Evolutionary conservation across 2,113 vertebrate genomes (phyloP), one percentile per base, ranked within the genome.

Genomic region (Scomber colias): DNA sequence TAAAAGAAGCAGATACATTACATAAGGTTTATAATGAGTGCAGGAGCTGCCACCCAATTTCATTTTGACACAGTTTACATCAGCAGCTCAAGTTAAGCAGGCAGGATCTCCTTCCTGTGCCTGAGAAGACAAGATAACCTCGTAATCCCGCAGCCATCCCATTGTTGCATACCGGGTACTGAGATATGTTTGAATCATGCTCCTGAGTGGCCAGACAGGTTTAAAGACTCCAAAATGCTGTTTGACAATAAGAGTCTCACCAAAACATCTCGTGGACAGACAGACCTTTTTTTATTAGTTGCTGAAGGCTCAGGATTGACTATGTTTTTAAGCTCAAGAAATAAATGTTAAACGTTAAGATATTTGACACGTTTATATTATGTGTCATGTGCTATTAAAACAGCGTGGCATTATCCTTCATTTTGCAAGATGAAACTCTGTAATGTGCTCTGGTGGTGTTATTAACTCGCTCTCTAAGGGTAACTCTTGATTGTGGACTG

Each of bases 11-110:
- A 64, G 77, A 87, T 77, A 64, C 87, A 86, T 93, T 93, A 84
- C 91, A 85, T 89, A 93, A 92, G 86, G 80, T 79, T 89, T 90
- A 83, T 91, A 89, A 85, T 91, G 83, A 86, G 75, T 79, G 79
- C 76, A 66, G 73, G 67, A 81, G 68, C 74, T 66, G 79, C 71
- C 78, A 71, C 74, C 72, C 64, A 77, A 63, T 90, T 87, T 82
- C 48, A 75, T 85, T 82, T 85, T 81, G 72, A 75, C 81, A 90
- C 80, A 84, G 75, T 86, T 71, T 31, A 59, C 62, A 82, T 81
- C 63, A 76, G 66, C 54, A 5, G 69, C 54, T 69, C 55, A 81
- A 71, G 60, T 71, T 75, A 27, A 71, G 72, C 48, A 65, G 48
- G 45, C 27, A 56, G 48, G 76, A 82, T 83, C 50, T 75, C 50